Evolutionary conservation across 2,888 invertebrate species (phyloP).

Genomic region (Chrysolina oricalcia): DNA sequence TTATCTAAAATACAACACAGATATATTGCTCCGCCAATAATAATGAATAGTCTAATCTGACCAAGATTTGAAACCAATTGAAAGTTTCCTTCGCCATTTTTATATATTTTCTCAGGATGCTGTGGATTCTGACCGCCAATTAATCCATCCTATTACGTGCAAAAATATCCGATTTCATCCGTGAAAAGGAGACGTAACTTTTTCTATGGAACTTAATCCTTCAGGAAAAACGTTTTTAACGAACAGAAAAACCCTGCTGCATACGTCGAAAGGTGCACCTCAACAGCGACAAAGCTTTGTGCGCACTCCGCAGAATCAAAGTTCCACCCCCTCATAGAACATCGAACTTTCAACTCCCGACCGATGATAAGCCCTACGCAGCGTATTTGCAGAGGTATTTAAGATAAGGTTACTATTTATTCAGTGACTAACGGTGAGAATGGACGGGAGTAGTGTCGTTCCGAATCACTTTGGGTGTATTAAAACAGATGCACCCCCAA

Average conservation of each 20-base stretch:
- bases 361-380: slow-evolving; percentile 33
- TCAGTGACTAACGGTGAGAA: slow-evolving; percentile 66
- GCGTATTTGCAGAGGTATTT: slow-evolving; percentile 66
- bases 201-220: not conserved
- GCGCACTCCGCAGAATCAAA: slow-evolving; percentile 4
- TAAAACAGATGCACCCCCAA: slow-evolving; percentile 45
- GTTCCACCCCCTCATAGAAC: not conserved
- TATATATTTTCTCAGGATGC: not conserved
- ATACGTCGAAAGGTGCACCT: not conserved
- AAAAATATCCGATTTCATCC: not conserved
- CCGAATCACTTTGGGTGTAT: slow-evolving; percentile 47
- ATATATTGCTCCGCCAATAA: too few relatives aligned
- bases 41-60: too few relatives aligned
- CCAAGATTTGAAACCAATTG: too few relatives aligned
- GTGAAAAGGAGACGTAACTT: not conserved
- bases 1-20: too few relatives aligned
- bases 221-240: not conserved
- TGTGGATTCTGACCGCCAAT: not conserved
- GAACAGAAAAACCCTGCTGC: not conserved
- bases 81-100: too few relatives aligned
- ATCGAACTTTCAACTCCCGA: slow-evolving; percentile 11
- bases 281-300: slow-evolving; percentile 10
- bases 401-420: slow-evolving; percentile 69
- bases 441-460: slow-evolving; percentile 16
- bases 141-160: not conserved